Base-by-base conservation (phyloP, 92 coral and sea anemone species). In the Blastomussa wellsi region DNA sequence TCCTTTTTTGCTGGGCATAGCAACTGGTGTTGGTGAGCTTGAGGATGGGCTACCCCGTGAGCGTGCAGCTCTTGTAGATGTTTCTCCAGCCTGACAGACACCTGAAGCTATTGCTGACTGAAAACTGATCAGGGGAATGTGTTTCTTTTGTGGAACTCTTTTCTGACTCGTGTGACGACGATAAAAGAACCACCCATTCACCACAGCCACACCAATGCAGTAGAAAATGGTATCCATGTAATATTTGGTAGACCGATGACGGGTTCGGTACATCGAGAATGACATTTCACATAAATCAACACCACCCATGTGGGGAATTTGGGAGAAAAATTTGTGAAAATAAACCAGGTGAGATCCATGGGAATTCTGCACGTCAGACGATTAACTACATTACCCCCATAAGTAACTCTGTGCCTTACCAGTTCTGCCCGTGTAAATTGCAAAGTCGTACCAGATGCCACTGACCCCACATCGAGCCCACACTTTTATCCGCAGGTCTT, bases 401-500 rank as follows among this genome's bases (percentile, higher is more conserved):
- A 31, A 80, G 84, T 57, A 80, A 37, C 37, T 14, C 37, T 20
- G 52, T 80, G 73, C 84, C 84, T 36, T 44, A n/a, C n/a, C n/a
- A n/a, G n/a, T n/a, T n/a, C n/a, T n/a, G n/a, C 62, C 62, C 20
- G 62, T 55, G 62, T 55, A 55, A 2, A 55, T 20, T 24, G 16
- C 60, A 53, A 53, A 53, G 19, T 53, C 62, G 22, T 55, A 55
- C 32, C 51, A 29, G 9, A 82, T 74, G 12, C 80, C 86, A 49
- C 80, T 82, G 24, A 82, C 77, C 35, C 82, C 69, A 28, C 82
- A 78, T 10, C 69, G 3, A 19, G 68, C 71, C 82, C 82, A 65
- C 7, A 81, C 85, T 20, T 80, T 80, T 24, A 67, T 81, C 14
- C 85, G 89, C 24, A 86, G 77, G 83, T 86, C 52, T 48, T 33